phyloP scores from a whole-genome alignment of 1,140 invertebrate species.

The Chironomus striatipennis region DNA sequence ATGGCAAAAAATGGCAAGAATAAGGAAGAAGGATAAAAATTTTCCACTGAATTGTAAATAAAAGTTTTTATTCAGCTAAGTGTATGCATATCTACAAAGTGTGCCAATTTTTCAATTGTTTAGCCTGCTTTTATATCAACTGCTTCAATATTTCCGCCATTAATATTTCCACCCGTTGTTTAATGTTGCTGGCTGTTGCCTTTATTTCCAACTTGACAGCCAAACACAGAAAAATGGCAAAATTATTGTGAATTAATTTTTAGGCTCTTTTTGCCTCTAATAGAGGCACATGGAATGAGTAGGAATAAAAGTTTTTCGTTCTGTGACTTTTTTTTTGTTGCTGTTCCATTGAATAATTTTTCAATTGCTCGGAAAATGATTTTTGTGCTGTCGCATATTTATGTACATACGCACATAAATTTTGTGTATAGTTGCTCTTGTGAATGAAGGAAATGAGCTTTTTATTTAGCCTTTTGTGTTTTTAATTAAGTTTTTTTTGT shows the following conservation, averaged over 20 bases:
- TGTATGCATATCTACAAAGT: background rate
- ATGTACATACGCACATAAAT: background rate
- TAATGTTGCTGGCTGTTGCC: background rate
- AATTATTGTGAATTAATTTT: background rate
- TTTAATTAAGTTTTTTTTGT: too few relatives aligned
- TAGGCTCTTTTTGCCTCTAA: background rate
- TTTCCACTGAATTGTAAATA: conserved; percentile 1
- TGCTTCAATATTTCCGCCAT: conserved; percentile 1
- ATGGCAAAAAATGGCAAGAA: too few relatives aligned
- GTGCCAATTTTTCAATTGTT: background rate
- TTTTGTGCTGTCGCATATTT: conserved; percentile 1
- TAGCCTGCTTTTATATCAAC: background rate
- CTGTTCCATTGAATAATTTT: conserved; percentile 17
- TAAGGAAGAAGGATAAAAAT: background rate
- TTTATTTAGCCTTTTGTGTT: too few relatives aligned
- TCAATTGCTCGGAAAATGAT: conserved; percentile 19
- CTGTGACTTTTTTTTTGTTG: background rate
- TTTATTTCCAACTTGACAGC: background rate
- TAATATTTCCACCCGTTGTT: background rate
- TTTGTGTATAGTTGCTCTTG: background rate
- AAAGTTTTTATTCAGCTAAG: background rate
- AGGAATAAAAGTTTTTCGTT: background rate
- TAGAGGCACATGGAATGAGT: background rate
- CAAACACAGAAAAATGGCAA: background rate
- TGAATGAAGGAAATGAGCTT: background rate